phyloP scores from a whole-genome alignment of 2,113 vertebrate species.

The Dicentrarchus labrax region DNA sequence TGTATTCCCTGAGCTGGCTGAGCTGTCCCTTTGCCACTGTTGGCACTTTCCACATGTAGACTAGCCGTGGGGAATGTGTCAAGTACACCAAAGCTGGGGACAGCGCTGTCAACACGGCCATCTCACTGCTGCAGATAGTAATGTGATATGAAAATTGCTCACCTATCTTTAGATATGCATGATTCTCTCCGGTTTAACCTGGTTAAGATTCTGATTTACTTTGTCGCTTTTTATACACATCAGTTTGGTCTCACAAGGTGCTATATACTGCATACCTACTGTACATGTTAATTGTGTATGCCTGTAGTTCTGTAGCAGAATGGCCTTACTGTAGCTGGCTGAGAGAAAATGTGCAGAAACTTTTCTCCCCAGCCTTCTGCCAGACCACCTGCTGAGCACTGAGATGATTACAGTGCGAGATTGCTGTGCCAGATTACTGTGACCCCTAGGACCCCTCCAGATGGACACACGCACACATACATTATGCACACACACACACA shows the following conservation, averaged over 20 bases:
- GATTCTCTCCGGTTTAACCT: conserved; percentile 16
- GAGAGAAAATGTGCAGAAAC: conserved; percentile 65
- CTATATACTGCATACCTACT: not conserved
- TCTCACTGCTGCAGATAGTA: conserved; percentile 28
- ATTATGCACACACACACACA: conserved; percentile 27
- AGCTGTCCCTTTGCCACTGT: conserved; percentile 23
- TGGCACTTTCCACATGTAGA: conserved; percentile 30
- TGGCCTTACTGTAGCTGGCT: conserved; percentile 9
- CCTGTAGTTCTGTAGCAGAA: conserved; percentile 10
- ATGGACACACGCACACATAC: conserved; percentile 65
- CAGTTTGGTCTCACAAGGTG: not conserved
- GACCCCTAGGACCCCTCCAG: conserved; percentile 78
- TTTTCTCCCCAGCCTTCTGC: conserved; percentile 73
- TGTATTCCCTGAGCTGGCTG: conserved; percentile 13
- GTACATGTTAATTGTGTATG: conserved; percentile 1
- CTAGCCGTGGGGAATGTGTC: conserved; percentile 39
- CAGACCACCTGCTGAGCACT: conserved; percentile 77
- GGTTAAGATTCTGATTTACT: not conserved
- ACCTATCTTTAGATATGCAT: conserved; percentile 29
- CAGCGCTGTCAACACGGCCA: conserved; percentile 30
- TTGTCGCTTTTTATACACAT: not conserved
- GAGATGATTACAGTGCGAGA: conserved; percentile 80
- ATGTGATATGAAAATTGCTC: conserved; percentile 42
- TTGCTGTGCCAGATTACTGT: conserved; percentile 80
- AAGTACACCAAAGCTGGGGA: conserved; percentile 43